phyloP scores from a whole-genome alignment of 1,140 invertebrate species.

The Scaptomyza graminum region DNA sequence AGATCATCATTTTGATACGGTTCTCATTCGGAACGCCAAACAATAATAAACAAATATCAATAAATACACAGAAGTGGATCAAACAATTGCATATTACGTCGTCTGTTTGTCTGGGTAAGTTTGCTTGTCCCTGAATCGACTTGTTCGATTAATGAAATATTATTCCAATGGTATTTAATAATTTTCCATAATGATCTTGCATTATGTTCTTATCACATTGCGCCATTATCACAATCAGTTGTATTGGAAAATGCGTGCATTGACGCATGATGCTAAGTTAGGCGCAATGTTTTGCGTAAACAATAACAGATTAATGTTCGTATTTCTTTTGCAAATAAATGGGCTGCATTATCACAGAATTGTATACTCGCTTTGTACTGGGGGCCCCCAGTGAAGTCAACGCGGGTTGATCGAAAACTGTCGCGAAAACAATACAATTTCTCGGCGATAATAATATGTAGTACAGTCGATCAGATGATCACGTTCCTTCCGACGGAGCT shows the following conservation, averaged over 20 bases:
- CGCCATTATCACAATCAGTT: constrained; percentile 14
- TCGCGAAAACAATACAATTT: background rate
- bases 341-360: constrained; percentile 60
- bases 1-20: constrained; percentile 26
- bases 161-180: background rate
- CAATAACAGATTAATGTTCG: constrained; percentile 71
- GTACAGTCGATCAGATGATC: constrained; percentile 44
- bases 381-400: constrained; percentile 52
- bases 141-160: too few species aligned
- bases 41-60: constrained; percentile 22
- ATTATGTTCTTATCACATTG: constrained; percentile 41
- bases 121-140: background rate
- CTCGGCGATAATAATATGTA: constrained; percentile 4
- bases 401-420: constrained; percentile 54
- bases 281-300: constrained; percentile 60
- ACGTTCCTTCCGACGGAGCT: constrained; percentile 21
- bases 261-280: constrained; percentile 72
- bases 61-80: too few species aligned
- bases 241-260: constrained; percentile 68
- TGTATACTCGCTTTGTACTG: background rate
- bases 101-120: background rate
- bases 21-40: constrained; percentile 20
- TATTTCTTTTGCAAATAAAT: constrained; percentile 63
- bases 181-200: constrained; percentile 3
- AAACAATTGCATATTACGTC: background rate